phyloP scores from a whole-genome alignment of 2,797 vertebrate genomes.

The Myripristis jacobus region DNA sequence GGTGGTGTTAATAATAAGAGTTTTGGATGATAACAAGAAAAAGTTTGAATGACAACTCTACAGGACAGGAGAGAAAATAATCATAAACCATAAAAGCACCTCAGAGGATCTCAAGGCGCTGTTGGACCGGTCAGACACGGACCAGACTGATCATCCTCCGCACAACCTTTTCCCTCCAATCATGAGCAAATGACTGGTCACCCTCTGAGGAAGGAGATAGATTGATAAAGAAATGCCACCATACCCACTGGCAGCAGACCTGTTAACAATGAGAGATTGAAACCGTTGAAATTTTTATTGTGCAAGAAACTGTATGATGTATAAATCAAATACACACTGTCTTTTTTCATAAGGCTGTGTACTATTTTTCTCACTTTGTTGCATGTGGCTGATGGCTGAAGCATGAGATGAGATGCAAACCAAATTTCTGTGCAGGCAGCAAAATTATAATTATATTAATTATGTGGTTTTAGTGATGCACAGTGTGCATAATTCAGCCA shows the following conservation, averaged over 20 bases:
- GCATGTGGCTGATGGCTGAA: neutral
- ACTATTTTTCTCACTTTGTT: neutral
- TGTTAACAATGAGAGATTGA: conserved; percentile 32
- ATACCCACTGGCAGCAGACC: neutral
- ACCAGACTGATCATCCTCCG: neutral
- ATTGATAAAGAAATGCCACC: conserved; percentile 53
- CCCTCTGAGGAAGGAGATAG: conserved; percentile 34
- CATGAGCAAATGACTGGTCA: conserved; percentile 38
- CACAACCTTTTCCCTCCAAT: conserved; percentile 33
- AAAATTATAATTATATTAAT: conserved; percentile 14
- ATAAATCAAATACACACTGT: conserved; percentile 16
- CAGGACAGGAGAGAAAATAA: conserved; percentile 15
- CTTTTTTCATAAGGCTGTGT: neutral
- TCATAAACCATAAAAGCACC: conserved; percentile 41
- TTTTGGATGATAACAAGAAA: conserved; percentile 54
- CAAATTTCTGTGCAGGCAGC: conserved; percentile 21
- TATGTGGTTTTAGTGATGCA: conserved; percentile 24
- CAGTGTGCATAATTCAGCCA: conserved; percentile 30
- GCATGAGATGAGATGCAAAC: neutral
- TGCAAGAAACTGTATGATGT: conserved; percentile 26
- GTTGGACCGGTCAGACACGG: neutral
- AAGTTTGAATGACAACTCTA: conserved; percentile 49
- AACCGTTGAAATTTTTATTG: conserved; percentile 20
- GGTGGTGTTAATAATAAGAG: conserved; percentile 29
- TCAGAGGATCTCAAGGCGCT: neutral